Evolutionary conservation across 2,888 invertebrate species (phyloP), one percentile per base, ranked within the genome.

Genomic region (Drosophila tanythrix): DNA sequence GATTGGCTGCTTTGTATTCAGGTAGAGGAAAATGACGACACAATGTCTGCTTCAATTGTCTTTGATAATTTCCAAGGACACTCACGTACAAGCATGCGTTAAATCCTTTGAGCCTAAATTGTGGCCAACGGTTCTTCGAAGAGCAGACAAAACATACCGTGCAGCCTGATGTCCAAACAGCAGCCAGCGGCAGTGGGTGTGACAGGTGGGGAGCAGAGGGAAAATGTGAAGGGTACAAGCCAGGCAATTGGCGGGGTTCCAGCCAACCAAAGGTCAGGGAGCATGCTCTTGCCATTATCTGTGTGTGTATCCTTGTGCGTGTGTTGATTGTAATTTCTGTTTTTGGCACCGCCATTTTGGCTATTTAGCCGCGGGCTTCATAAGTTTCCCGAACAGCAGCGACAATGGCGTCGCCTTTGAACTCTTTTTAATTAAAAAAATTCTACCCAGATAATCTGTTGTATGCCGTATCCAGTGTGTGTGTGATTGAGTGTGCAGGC

Each of bases 391-490:
- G 74, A 79, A 81, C 85, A 84, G 71, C 69, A 57, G 81, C 75
- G 63, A 64, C 56, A 50, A 57, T 81, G 78, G 82, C 76, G 82
- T 82, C 77, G 66, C 59, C 59, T 77, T 79, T 82, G 74, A 84
- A 87, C 81, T 69, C 75, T 74, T 88, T 88, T 89, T 87, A 87
- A 87, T 87, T 87, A 89, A 81, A 82, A 76, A 70, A 11, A 27
- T n/a, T 27, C 36, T 35, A 35, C 31, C 15, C 57, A 63, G 59
- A 75, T 72, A 75, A 75, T 75, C 60, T 63, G 46, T 36, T 66
- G 31, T 38, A 65, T 53, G 51, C 48, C 21, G 38, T 60, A 31
- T 13, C n/a, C 55, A 36, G 51, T 62, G 60, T 31, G 53, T 62
- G 36, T 36, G 27, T 52, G 50, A 48, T n/a, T 56, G 50, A 52